Percentiles rank a stretch among this genome's conserved stretches.
These are phyloP conservation scores for Leucophenga montana DNA, from an alignment of 2,888 invertebrate genomes.

Conservation along the genomic window DNA sequence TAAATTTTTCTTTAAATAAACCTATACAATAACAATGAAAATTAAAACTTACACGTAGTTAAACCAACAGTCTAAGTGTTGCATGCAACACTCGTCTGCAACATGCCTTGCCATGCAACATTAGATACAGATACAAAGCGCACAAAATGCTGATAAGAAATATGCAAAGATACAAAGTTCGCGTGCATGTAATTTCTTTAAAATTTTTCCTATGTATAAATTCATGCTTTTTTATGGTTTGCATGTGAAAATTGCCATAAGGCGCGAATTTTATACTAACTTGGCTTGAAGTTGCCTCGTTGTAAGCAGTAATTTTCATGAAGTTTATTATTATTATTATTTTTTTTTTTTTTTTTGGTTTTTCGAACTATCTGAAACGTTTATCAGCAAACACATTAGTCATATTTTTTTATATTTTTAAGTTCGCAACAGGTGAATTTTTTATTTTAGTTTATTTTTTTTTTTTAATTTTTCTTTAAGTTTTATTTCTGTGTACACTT, in stretches of 20 bases:
- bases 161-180: conserved; percentile 46
- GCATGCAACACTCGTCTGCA: conserved; percentile 11
- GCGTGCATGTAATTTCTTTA: conserved; percentile 47
- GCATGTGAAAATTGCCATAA: conserved; percentile 40
- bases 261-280: conserved; percentile 24
- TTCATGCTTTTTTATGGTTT: background rate
- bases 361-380: background rate
- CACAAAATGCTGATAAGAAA: conserved; percentile 47
- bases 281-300: too few relatives aligned
- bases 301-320: background rate
- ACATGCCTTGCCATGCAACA: background rate
- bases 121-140: conserved; percentile 44
- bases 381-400: conserved; percentile 19
- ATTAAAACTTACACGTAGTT: conserved; percentile 3
- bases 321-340: too few relatives aligned
- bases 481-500: background rate
- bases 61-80: background rate
- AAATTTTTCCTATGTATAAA: conserved; percentile 34
- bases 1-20: too few relatives aligned
- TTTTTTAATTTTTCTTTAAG: background rate
- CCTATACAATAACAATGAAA: background rate
- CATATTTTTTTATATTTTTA: conserved; percentile 9
- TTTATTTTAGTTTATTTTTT: too few relatives aligned
- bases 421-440: conserved; percentile 2
- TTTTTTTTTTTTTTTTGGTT: conserved; percentile 12